Conservation (phyloP, 2,113 vertebrate species). For the Bombycilla garrulus region DNA sequence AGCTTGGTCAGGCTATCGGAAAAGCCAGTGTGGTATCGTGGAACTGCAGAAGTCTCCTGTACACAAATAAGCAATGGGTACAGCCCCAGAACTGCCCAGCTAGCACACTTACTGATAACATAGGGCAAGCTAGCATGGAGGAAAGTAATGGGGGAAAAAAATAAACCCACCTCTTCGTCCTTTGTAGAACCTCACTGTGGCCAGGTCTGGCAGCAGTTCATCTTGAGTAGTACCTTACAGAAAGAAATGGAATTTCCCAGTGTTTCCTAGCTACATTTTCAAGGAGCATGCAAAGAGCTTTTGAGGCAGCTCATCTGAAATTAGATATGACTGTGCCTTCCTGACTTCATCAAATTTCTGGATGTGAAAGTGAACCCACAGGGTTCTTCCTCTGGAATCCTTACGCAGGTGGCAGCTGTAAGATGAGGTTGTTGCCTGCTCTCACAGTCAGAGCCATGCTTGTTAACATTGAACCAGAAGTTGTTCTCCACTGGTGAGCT, state of each 20-base stretch:
- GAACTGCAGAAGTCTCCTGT: background rate
- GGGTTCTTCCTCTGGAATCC: background rate
- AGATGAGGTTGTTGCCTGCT: background rate
- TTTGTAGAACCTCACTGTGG: background rate
- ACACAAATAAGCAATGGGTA: background rate
- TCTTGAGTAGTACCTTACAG: background rate
- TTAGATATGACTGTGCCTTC: background rate
- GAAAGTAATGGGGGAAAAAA: background rate
- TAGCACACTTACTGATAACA: background rate
- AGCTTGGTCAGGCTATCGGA: background rate
- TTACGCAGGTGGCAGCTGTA: background rate
- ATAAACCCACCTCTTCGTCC: background rate
- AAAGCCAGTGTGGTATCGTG: background rate
- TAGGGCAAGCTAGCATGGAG: background rate
- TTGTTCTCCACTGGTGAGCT: background rate
- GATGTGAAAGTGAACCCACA: background rate
- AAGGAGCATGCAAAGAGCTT: background rate
- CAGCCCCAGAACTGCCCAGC: fast-evolving
- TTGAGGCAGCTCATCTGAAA: background rate
- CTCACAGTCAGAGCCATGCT: background rate
- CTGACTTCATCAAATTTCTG: background rate
- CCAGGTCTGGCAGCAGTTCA: background rate
- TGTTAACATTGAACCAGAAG: background rate
- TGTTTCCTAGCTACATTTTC: background rate
- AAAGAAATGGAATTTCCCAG: background rate